Base-by-base conservation (phyloP, 2,888 invertebrate genomes). In the Dolomedes plantarius region DNA sequence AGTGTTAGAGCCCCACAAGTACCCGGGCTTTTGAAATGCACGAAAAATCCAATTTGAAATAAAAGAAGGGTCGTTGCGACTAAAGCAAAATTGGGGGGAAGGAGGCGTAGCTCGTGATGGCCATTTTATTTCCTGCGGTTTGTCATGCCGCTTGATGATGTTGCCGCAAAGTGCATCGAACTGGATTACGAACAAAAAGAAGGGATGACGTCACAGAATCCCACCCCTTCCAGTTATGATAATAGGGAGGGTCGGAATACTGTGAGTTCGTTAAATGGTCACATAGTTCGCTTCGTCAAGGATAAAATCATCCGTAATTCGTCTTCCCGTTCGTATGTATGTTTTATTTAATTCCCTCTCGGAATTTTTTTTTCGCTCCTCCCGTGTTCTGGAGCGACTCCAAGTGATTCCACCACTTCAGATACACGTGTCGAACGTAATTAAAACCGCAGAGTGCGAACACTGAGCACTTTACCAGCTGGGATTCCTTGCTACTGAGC, bases 61-160 rank as follows among this genome's bases (percentile, higher is more conserved):
- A 56, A 56, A 56, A 56, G 56, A 56, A 56, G 56, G 56, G 16
- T 23, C 56, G 3, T 56, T 46, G 6, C 41, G 16, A 36, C 36
- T 36, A 36, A 11, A 11, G 36, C 36, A 36, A 36, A 36, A 36
- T 7, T 1, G 46, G 36, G 36, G 11, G 16, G 9, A 46, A 16
- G 56, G 23, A 56, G 56, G 23, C n/a, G 7, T 9, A 23, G 3
- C 23, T 23, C 23, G 19, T n/a, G 56, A 23, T 56, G 56, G 56
- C 56, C 56, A 56, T 56, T 56, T 56, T 56, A 56, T 56, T 56
- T 56, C 56, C 56, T 56, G 56, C 56, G 56, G 56, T 56, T 56
- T 56, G 56, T 56, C 56, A 56, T 56, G 23, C 56, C 56, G 56
- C 23, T 56, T 56, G 56, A 56, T 56, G 23, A 56, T 56, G 56